phyloP scores from a whole-genome alignment of 2,888 invertebrate genomes.

The Drosophila percnosoma region DNA sequence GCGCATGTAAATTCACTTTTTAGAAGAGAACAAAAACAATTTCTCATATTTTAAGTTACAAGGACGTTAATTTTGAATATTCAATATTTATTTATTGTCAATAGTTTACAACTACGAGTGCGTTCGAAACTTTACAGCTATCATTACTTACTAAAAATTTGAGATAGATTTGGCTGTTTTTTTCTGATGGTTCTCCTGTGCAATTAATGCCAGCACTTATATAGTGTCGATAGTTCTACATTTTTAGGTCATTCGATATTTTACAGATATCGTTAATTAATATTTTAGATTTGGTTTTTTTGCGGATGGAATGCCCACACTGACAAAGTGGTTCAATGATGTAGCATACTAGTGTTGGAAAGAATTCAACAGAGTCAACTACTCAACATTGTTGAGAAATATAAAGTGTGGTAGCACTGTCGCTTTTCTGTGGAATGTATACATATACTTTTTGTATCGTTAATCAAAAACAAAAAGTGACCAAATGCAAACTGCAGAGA shows the following conservation, averaged over 20 bases:
- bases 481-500: not conserved
- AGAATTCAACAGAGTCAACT: not conserved
- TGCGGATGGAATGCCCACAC: not conserved
- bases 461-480: conserved; percentile 25
- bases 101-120: not conserved
- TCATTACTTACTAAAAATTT: not conserved
- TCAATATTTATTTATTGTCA: not conserved
- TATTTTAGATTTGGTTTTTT: not conserved
- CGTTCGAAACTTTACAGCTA: not conserved
- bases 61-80: not conserved
- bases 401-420: conserved; percentile 25
- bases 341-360: conserved; percentile 16
- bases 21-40: not conserved
- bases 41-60: not conserved
- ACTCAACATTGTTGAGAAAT: conserved; percentile 3
- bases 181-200: not conserved
- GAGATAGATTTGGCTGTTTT: not conserved
- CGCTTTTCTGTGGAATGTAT: conserved; percentile 29
- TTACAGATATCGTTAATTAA: not conserved
- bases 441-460: conserved; percentile 17
- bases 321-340: not conserved
- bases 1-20: not conserved
- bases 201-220: not conserved
- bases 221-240: not conserved
- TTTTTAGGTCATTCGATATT: not conserved